phyloP scores from a whole-genome alignment of 2,888 invertebrate genomes.

The Antitype chi region DNA sequence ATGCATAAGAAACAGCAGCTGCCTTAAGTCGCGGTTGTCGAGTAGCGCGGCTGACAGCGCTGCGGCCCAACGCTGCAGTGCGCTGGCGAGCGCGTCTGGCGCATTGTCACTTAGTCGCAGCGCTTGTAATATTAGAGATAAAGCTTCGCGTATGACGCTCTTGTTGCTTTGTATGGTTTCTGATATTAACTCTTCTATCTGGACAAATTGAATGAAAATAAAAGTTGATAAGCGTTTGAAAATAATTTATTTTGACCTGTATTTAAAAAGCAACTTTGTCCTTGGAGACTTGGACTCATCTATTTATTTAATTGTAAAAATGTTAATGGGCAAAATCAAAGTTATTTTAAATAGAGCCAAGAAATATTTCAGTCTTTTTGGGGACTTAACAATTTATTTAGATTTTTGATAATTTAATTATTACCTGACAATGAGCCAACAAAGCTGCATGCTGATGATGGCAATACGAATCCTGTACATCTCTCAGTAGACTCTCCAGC shows the following conservation, averaged over 20 bases:
- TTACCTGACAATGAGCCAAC: slow-evolving; percentile 80
- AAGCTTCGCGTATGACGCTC: slow-evolving; percentile 78
- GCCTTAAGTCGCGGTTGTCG: slow-evolving; percentile 76
- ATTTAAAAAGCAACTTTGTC: neutral
- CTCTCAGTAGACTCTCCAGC: slow-evolving; percentile 78
- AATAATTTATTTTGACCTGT: neutral
- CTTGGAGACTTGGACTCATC: neutral
- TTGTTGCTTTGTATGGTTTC: slow-evolving; percentile 77
- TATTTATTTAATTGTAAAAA: neutral
- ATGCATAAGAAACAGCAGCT: slow-evolving; percentile 82
- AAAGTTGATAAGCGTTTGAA: neutral
- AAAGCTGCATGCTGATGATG: slow-evolving; percentile 84
- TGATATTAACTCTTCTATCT: slow-evolving; percentile 85
- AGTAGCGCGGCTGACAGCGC: slow-evolving; percentile 77
- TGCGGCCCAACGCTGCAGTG: slow-evolving; percentile 84
- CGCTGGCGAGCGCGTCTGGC: slow-evolving; percentile 73
- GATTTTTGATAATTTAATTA: neutral
- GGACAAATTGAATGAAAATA: neutral
- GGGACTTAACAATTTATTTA: neutral
- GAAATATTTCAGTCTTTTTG: neutral
- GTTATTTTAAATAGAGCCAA: neutral
- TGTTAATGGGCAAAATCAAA: neutral
- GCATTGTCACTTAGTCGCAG: slow-evolving; percentile 79
- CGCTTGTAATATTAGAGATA: slow-evolving; percentile 79
- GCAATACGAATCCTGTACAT: slow-evolving; percentile 85